phyloP scores from a whole-genome alignment of 1,140 invertebrate genomes.

The Micrasema minimum region DNA sequence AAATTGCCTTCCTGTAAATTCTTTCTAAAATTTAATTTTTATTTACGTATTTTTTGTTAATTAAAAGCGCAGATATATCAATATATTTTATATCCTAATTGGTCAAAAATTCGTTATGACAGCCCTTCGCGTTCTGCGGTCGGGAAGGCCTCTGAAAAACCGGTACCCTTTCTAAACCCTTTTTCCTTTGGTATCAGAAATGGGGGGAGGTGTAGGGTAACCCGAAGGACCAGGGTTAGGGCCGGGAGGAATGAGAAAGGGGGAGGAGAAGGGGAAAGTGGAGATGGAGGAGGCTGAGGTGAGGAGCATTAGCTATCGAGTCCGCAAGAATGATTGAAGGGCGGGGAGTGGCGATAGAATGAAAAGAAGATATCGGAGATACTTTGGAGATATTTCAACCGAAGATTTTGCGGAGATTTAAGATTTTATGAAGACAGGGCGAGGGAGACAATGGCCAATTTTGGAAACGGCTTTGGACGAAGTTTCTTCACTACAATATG shows the following conservation, averaged over 20 bases:
- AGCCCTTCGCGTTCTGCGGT: constrained; percentile 31
- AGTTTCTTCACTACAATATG: no score
- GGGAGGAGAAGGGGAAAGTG: constrained; percentile 12
- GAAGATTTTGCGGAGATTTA: no score
- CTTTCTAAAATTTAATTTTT: no score
- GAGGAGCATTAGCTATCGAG: constrained; percentile 50
- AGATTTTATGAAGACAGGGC: no score
- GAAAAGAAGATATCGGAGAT: neutral
- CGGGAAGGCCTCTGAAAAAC: constrained; percentile 44
- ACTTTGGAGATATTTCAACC: no score
- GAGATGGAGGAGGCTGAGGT: constrained; percentile 40
- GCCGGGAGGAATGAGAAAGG: neutral
- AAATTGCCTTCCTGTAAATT: no score
- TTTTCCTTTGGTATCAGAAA: constrained; percentile 41
- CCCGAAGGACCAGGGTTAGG: constrained; percentile 11
- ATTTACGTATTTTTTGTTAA: no score
- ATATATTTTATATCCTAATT: constrained; percentile 31
- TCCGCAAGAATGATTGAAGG: constrained; percentile 45
- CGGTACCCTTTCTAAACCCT: constrained; percentile 43
- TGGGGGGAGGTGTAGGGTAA: neutral
- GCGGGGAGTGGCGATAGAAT: constrained; percentile 13
- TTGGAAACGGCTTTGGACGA: no score
- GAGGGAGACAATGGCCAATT: no score
- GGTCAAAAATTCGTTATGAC: constrained; percentile 20
- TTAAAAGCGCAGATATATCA: no score